Base-by-base conservation (phyloP, 1,140 invertebrate species). In the Temnothorax nylanderi region DNA sequence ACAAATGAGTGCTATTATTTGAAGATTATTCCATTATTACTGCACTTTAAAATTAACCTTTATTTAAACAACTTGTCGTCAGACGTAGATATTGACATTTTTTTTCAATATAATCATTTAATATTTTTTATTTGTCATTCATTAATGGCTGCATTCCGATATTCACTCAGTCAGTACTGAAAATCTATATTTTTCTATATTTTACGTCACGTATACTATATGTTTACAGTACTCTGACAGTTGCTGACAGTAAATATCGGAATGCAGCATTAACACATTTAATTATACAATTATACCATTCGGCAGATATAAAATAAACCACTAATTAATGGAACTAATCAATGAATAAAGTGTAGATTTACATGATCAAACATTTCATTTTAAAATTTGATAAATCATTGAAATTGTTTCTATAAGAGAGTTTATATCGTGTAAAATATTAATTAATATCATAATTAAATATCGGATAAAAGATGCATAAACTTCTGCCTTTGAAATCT, bases 371-470 rank as follows among this genome's bases (percentile, higher is more conserved):
- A 60, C 58, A 62, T 81, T 69, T n/a, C 3, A 3, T 10, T 49
- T 34, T 41, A 49, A 60, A 84, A 34, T 44, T 56, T 16, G 18
- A 37, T 60, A 41, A 71, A 49, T 49, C 47, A 62, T 60, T 41
- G 7, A 47, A 60, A 74, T 60, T 44, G 44, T 84, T 74, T 47
- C 16, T 18, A 26, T 58, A 21, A 37, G 32, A 37, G n/a, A 65
- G 3, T 41, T 3, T 65, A 37, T 67, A 34, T 21, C 21, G 21
- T 18, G 13, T 58, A 51, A 81, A 54, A 44, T 41, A 74, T 34
- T 60, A 82, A 82, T 82, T 72, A 47, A 72, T 74, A 4, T 62
- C 0, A n/a, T 54, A 49, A 84, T 62, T 74, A 47, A 82, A 13
- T 60, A 82, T 16, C 8, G 26, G 7, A 74, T 75, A 37, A 74